These are phyloP conservation scores for Dryocosmus kuriphilus DNA, from an alignment of 2,888 invertebrate genomes.

Conservation along the genomic window DNA sequence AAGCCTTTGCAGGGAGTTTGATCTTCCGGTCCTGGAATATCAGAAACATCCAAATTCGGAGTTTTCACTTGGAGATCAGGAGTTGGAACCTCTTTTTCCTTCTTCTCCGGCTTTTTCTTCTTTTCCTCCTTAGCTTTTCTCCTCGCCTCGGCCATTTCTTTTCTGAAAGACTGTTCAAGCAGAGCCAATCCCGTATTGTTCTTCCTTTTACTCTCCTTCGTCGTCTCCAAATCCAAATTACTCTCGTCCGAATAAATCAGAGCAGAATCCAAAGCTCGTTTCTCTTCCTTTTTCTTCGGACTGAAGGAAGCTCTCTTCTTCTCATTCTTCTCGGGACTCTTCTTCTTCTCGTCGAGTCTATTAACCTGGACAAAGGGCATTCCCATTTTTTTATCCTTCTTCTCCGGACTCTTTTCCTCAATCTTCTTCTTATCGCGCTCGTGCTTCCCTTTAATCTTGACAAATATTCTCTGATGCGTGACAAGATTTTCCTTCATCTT, in stretches of 20 bases:
- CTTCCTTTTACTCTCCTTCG: slow-evolving; percentile 46
- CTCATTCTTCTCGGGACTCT: not conserved
- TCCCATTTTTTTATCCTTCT: slow-evolving; percentile 37
- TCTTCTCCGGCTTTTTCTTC: slow-evolving; percentile 40
- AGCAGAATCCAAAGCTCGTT: slow-evolving; percentile 44
- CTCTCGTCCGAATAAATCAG: slow-evolving; percentile 74
- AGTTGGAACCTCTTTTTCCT: slow-evolving; percentile 14
- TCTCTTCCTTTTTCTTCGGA: slow-evolving; percentile 4
- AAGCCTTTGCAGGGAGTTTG: slow-evolving; percentile 4
- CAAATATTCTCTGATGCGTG: slow-evolving; percentile 25
- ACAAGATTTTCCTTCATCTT: slow-evolving; percentile 53
- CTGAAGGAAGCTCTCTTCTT: not conserved
- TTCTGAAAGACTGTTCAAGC: slow-evolving; percentile 68
- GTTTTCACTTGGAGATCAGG: not conserved
- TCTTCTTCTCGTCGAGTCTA: not conserved
- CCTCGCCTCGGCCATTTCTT: slow-evolving; percentile 62
- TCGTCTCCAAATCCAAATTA: slow-evolving; percentile 63
- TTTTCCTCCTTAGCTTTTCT: slow-evolving; percentile 58
- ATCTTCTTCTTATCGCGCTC: slow-evolving; percentile 41
- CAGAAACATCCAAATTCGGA: not conserved
- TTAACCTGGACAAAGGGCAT: not conserved
- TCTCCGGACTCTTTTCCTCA: slow-evolving; percentile 32
- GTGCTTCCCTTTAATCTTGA: slow-evolving; percentile 16
- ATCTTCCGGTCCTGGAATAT: not conserved
- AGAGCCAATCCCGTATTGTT: slow-evolving; percentile 66